phyloP scores from a whole-genome alignment of 53 echinoderm and acorn worm genomes.

The Echinometra lucunter region DNA sequence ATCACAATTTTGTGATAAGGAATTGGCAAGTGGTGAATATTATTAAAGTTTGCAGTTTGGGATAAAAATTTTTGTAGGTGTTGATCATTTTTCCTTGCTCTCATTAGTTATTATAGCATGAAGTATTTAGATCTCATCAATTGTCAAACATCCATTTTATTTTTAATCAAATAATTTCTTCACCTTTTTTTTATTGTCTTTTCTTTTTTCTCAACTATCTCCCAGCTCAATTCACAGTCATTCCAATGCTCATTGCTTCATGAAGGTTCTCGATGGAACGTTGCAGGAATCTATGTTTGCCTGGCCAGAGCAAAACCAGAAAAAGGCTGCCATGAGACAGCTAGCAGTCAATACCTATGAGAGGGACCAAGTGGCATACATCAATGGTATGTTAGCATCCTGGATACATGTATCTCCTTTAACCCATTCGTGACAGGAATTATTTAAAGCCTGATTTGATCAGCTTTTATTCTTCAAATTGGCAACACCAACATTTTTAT shows the following conservation, averaged over 20 bases:
- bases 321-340: conserved; percentile 77
- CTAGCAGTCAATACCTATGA: conserved; percentile 73
- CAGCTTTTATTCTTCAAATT: too few species aligned
- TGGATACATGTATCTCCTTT: too few species aligned
- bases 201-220: background rate
- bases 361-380: conserved; percentile 92
- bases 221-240: conserved; percentile 95
- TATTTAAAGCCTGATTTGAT: too few species aligned
- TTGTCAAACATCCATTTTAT: too few species aligned
- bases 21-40: background rate
- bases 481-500: too few species aligned
- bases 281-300: conserved; percentile 77
- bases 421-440: too few species aligned
- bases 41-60: background rate
- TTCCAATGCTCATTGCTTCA: conserved; percentile 95
- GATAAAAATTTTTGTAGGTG: background rate
- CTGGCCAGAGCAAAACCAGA: conserved; percentile 87
- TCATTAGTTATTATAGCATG: background rate
- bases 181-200: background rate
- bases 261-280: conserved; percentile 93
- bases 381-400: conserved; percentile 59
- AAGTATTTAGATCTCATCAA: too few species aligned
- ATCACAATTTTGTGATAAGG: too few species aligned
- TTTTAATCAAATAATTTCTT: too few species aligned
- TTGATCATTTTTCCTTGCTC: background rate